Conservation (phyloP, 2,797 vertebrate genomes). For the Rhabdomys pumilio region DNA sequence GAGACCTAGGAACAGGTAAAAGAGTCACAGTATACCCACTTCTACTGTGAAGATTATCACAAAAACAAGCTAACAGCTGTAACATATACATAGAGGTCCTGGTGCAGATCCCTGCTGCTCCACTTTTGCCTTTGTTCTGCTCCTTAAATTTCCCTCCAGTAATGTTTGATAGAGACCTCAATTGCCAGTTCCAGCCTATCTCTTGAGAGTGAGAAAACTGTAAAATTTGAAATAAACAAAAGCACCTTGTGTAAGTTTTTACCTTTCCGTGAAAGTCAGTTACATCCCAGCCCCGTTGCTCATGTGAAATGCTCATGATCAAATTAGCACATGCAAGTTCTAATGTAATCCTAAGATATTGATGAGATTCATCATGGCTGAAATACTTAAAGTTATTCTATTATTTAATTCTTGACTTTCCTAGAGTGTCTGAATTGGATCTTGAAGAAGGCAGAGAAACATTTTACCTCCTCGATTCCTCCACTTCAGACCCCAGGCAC, state of each 20-base stretch:
- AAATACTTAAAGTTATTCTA: slow-evolving; percentile 84
- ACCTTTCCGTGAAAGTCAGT: not conserved
- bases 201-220: not conserved
- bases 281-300: not conserved
- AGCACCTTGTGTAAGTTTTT: slow-evolving; percentile 25
- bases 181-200: not conserved
- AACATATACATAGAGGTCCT: not conserved
- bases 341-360: slow-evolving; percentile 42
- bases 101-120: not conserved
- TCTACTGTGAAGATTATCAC: not conserved
- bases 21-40: too few species aligned
- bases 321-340: slow-evolving; percentile 48
- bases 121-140: not conserved
- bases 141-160: not conserved
- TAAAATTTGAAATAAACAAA: not conserved
- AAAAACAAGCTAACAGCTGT: not conserved
- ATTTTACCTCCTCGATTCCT: slow-evolving; percentile 67
- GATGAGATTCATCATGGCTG: slow-evolving; percentile 74
- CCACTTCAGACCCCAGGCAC: slow-evolving; percentile 68
- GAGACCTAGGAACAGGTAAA: too few species aligned
- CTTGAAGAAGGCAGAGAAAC: slow-evolving; percentile 55
- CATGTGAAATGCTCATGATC: not conserved
- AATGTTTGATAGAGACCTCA: not conserved
- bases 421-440: slow-evolving; percentile 72
- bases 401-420: slow-evolving; percentile 78